Evolutionary conservation across 2,797 vertebrate genomes (phyloP), one percentile per base, ranked within the genome.

Genomic region (Eulemur mongoz): DNA sequence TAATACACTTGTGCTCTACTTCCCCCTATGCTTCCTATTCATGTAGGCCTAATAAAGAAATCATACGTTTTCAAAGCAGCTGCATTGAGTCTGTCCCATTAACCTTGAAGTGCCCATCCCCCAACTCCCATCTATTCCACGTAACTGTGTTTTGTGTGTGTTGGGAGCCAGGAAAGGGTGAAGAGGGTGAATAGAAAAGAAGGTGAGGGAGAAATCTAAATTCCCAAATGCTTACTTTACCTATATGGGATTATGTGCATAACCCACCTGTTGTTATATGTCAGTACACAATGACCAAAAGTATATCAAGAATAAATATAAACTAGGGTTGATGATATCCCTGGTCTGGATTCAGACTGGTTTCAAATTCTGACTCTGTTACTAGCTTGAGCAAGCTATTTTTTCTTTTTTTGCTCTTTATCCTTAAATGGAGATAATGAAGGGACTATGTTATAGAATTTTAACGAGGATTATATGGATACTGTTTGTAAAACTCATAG

Each of bases 391-490:
- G 2, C 7, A 11, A 45, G 12, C 1, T 52, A 30, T 45, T 80
- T 81, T 25, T 75, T 1, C 6, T 63, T 2, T 69, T 12, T 91
- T 25, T 63, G 6, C 7, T 72, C 12, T 72, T 78, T 17, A 40
- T 6, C 7, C 87, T 57, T 82, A 83, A 82, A 48, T 79, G 25
- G n/a, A 61, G 32, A 84, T 43, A 84, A 91, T 50, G 50, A n/a
- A 9, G 25, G 35, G 65, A 86, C 7, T 2, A 63, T 0, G 15
- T 35, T 38, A 45, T 9, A 63, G 5, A 30, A 6, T 50, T 75
- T 63, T 52, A 17, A 3, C 23, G 17, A 40, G 0, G 5, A 61
- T 32, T 73, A 73, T 88, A 61, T 81, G 11, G 57, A 7, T 63
- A 59, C 59, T 35, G 2, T 52, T 80, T 85, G 11, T 18, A 40